Conservation (phyloP, 2,113 vertebrate species). For the Callopanchax toddi region DNA sequence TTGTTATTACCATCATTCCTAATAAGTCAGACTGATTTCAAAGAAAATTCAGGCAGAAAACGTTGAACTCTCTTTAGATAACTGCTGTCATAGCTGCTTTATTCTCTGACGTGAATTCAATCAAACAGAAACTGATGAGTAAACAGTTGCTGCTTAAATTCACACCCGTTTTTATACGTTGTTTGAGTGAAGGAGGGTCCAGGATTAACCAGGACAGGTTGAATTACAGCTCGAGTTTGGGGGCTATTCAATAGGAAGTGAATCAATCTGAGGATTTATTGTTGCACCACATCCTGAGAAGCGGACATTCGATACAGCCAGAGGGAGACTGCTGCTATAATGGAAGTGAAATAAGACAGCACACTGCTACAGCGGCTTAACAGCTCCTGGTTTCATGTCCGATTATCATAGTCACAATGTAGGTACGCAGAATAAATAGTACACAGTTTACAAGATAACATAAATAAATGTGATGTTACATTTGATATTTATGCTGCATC, state of each 20-base stretch:
- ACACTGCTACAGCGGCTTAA: conserved; percentile 42
- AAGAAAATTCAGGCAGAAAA: background rate
- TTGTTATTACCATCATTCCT: too few species aligned
- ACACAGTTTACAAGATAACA: background rate
- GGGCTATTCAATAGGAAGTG: conserved; percentile 83
- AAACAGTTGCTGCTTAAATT: conserved; percentile 35
- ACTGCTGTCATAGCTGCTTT: background rate
- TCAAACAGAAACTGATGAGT: conserved; percentile 35
- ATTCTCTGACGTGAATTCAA: background rate
- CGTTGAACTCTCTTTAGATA: too few species aligned
- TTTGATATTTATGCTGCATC: background rate
- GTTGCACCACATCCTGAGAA: conserved; percentile 82
- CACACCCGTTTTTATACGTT: conserved; percentile 42
- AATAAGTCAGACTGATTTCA: too few species aligned
- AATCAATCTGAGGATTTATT: conserved; percentile 85
- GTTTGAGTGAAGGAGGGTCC: conserved; percentile 59
- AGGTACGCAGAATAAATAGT: background rate
- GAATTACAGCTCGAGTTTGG: conserved; percentile 80
- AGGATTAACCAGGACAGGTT: conserved; percentile 76
- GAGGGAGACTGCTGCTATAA: conserved; percentile 67
- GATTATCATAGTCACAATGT: background rate
- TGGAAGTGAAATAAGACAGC: conserved; percentile 71
- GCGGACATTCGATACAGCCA: conserved; percentile 79
- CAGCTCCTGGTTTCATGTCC: conserved; percentile 7
- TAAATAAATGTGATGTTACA: background rate